Base-by-base conservation (phyloP, 1,140 invertebrate species). In the Bilobella aurantiaca region DNA sequence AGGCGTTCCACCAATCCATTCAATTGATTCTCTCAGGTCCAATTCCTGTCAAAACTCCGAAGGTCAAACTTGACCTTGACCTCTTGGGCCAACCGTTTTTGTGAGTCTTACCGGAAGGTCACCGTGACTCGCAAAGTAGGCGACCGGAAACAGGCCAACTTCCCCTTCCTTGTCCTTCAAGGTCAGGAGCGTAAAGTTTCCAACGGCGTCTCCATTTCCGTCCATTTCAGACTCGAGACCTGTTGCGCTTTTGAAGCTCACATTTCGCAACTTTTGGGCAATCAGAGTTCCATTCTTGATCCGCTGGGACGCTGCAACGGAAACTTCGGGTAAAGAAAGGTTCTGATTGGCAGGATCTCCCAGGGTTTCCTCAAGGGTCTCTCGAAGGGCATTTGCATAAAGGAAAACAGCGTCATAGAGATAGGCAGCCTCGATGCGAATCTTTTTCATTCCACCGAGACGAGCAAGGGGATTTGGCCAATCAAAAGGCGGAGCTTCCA, bases 171-270 rank as follows among this genome's bases (percentile, higher is more conserved):
- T 69, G 47, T 75, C 75, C 74, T 81, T 84, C 70, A 83, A 75
- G 1, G 87, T 85, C 68, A 98, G 83, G 61, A 97, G 79, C 0
- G 93, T 96, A 78, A 96, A 98, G 82, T 97, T 97, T 18, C 94
- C 95, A 74, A 93, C 89, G 0, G 95, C 92, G 75, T 98, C 93
- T 0, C 92, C 93, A 74, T 92, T 91, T 70, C 90, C 86, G 75
- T 98, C 93, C 82, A 98, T 94, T 71, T 91, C 87, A 1, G 93
- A 88, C 42, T 69, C 81, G 81, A 79, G 93, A 89, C 90, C 89
- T 86, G 91, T 89, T 27, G 88, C 87, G 75, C 88, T 92, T 67
- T 81, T 82, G 77, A 93, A 94, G 66, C 86, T 86, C 31, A 68
- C 53, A 34, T 69, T 69, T 25, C 71, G 49, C 42, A 73, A 64